Conservation (phyloP, 2,113 vertebrate species). For the Platycercus adscitus region DNA sequence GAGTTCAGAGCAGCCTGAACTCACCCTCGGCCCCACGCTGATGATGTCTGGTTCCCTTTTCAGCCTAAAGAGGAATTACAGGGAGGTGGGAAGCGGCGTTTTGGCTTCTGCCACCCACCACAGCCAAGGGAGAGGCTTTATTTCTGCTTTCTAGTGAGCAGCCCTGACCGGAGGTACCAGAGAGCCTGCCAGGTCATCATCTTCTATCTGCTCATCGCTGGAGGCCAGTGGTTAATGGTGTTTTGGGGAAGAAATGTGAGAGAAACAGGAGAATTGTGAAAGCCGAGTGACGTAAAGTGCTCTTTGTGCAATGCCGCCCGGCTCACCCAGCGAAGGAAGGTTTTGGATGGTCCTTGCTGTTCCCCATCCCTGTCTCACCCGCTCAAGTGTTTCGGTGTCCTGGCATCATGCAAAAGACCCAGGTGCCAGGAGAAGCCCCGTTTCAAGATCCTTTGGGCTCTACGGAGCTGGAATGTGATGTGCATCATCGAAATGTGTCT, state of each 20-base stretch:
- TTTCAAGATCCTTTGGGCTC: rapidly evolving
- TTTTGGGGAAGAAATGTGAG: background rate
- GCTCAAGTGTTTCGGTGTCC: background rate
- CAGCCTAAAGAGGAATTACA: rapidly evolving
- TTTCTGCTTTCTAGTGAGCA: background rate
- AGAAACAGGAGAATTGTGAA: background rate
- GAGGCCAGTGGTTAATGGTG: background rate
- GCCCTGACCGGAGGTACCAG: background rate
- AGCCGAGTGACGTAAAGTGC: background rate
- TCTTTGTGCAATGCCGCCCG: rapidly evolving
- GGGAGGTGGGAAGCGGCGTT: rapidly evolving
- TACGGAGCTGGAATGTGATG: rapidly evolving
- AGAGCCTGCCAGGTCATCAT: rapidly evolving
- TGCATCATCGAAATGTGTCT: rapidly evolving
- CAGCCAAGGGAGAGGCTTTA: background rate
- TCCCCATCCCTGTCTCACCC: no score
- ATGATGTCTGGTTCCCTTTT: background rate
- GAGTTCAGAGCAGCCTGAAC: background rate
- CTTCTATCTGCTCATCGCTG: background rate
- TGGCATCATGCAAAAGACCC: rapidly evolving
- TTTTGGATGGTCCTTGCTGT: background rate
- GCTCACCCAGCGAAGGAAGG: background rate
- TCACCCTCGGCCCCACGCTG: background rate
- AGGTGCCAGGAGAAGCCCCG: rapidly evolving
- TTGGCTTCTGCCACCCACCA: background rate